Conservation (phyloP, 2,113 vertebrate species). For the Ardeotis arabs region DNA sequence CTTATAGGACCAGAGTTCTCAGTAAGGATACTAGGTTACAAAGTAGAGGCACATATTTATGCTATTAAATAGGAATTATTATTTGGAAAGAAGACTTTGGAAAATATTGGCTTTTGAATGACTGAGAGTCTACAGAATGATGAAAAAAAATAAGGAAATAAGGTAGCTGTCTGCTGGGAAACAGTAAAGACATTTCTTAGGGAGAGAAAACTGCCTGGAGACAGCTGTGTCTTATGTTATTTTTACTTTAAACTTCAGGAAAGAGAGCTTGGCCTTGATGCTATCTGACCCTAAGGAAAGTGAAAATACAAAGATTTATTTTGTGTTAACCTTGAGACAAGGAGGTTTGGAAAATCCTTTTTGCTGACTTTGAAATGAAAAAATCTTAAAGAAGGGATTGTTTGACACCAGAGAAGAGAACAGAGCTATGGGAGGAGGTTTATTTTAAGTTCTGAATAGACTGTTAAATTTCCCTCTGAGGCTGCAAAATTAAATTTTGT, state of each 20-base stretch:
- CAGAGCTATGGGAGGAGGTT: background rate
- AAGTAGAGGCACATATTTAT: background rate
- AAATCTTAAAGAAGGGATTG: background rate
- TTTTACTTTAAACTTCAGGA: conserved; percentile 3
- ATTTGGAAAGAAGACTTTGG: background rate
- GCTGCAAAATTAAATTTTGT: background rate
- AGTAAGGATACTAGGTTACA: background rate
- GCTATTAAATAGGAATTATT: background rate
- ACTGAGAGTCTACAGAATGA: background rate
- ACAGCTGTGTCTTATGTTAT: background rate
- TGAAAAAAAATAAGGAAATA: background rate
- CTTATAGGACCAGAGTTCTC: rapidly evolving
- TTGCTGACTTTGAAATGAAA: background rate
- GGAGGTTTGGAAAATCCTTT: background rate
- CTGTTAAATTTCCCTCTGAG: conserved; percentile 3
- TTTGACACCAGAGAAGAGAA: background rate
- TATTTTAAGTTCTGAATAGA: conserved; percentile 4
- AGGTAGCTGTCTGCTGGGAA: background rate
- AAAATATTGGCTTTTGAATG: background rate
- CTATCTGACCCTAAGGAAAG: background rate
- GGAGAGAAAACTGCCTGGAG: background rate
- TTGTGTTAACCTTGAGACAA: background rate
- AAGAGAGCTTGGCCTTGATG: background rate
- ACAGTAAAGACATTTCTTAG: background rate
- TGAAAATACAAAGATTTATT: background rate